These are phyloP conservation scores for Ailuropoda melanoleuca DNA, from an alignment of 2,113 vertebrate genomes.

Conservation along the genomic window DNA sequence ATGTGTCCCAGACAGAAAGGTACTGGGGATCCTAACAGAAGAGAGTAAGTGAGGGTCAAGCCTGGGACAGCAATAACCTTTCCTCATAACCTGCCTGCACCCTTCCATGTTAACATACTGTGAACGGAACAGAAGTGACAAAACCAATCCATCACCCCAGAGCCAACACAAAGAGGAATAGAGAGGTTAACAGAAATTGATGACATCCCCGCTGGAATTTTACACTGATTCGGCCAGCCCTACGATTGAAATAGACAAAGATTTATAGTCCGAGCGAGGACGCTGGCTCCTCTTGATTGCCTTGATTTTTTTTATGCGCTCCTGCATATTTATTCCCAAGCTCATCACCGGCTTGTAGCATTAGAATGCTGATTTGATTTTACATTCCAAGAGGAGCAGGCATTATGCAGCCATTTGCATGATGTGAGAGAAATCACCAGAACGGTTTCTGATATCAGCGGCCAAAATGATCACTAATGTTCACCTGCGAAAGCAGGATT, in stretches of 20 bases:
- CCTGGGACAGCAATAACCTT: slow-evolving; percentile 89
- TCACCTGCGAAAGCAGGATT: slow-evolving; percentile 84
- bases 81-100: slow-evolving; percentile 96
- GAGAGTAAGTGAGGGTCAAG: slow-evolving; percentile 87
- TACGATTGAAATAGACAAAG: slow-evolving; percentile 99
- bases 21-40: slow-evolving; percentile 78
- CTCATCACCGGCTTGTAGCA: slow-evolving; percentile 94
- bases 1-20: slow-evolving; percentile 57
- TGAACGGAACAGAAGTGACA: slow-evolving; percentile 98
- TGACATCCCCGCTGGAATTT: slow-evolving; percentile 98
- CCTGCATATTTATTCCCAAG: slow-evolving; percentile 99
- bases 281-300: slow-evolving; percentile 95
- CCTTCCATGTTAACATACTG: slow-evolving; percentile 99
- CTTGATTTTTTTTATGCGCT: slow-evolving; percentile 89
- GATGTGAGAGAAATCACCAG: slow-evolving; percentile 89
- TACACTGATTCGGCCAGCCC: slow-evolving; percentile 97
- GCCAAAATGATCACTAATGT: slow-evolving; percentile 84
- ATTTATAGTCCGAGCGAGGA: slow-evolving; percentile 97
- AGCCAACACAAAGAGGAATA: slow-evolving; percentile 95
- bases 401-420: slow-evolving; percentile 92
- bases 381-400: slow-evolving; percentile 89
- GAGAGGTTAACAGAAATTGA: slow-evolving; percentile 99
- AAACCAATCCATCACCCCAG: slow-evolving; percentile 98
- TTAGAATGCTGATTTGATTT: slow-evolving; percentile 98
- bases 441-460: slow-evolving; percentile 82